Base-by-base conservation (phyloP, 2,113 vertebrate species). In the Puma concolor region DNA sequence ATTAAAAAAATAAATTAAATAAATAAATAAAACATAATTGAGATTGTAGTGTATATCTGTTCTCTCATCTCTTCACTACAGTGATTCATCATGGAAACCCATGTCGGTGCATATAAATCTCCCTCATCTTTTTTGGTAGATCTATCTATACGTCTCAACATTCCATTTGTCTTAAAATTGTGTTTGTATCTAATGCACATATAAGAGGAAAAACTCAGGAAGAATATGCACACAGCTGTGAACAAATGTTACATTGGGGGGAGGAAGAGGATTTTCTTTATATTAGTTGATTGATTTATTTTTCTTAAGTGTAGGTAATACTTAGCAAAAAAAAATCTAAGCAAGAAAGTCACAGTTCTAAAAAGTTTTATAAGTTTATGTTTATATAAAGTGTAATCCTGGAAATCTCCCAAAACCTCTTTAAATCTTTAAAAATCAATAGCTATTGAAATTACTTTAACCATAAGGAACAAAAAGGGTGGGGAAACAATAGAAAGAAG, bases 291-390 rank as follows among this genome's bases (percentile, higher is more conserved):
- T 50, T 91, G 60, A 48, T 93, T 93, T 29, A 60, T 25, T 93
- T 79, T 96, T 84, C 41, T 84, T 64, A 81, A 69, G 29, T 91
- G 2, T 94, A 76, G 25, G 3, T 79, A 85, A 64, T 86, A 41
- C 48, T 87, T 94, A 85, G 36, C n/a, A 74, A 66, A 96, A 91
- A 89, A 41, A 23, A 76, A 52, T 81, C 93, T 95, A 50, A 91
- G 31, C 33, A 91, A 72, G n/a, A 81, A 87, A 87, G 92, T 50
- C 8, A 86, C 33, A 74, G 7, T 72, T 63, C 44, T 10, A 15
- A 17, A 31, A 79, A 33, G 10, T 19, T 93, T 27, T 13, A 44
- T 85, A 80, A 60, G 54, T 33, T 48, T 41, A 52, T 77, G 7
- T 88, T 79, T 79, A 7, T 93, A 86, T 25, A 82, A 89, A 86